Base-by-base conservation (phyloP, 1,140 invertebrate species). In the Hirudo medicinalis region DNA sequence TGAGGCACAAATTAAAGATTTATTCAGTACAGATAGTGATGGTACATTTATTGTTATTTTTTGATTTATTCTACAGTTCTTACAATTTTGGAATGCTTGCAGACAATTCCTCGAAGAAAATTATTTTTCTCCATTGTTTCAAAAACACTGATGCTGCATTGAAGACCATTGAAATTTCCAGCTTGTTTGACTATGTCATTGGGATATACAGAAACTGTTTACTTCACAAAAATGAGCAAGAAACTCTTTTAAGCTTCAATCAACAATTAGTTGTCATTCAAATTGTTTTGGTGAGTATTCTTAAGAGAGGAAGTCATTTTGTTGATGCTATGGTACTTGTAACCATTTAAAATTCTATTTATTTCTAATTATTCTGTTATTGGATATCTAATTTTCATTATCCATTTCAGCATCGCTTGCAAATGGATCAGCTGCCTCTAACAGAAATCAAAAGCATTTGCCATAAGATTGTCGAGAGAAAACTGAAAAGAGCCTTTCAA, bases 191-290 rank as follows among this genome's bases (percentile, higher is more conserved):
- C 15, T 63, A 63, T n/a, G 19, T n/a, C 22, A 63, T 11, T 8
- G 57, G 29, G 19, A 13, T 63, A 15, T 63, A 63, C 29, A 63
- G 57, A 63, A 2, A 25, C 8, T 63, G 19, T 63, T 32, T 25
- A 32, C 57, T 63, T 25, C 57, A 63, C 29, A 32, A 22, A 63
- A 63, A 63, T 63, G 57, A 63, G 29, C 57, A 63, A 32, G 57
- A 63, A 32, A 63, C 57, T 32, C 22, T 63, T 63, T 22, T 63
- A 25, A 63, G 57, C 19, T 25, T 25, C 20, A 63, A 22, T 63
- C 57, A 63, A 32, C 57, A 63, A 63, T 25, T 63, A 25, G 57
- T 63, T 63, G 29, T 63, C 4, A 63, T 63, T 25, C 57, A 63
- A 32, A 63, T 63, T 63, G 19, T 63, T 25, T 63, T 63, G 57